Evolutionary conservation across 2,888 invertebrate species (phyloP).

Genomic region (Oscheius sp.): DNA sequence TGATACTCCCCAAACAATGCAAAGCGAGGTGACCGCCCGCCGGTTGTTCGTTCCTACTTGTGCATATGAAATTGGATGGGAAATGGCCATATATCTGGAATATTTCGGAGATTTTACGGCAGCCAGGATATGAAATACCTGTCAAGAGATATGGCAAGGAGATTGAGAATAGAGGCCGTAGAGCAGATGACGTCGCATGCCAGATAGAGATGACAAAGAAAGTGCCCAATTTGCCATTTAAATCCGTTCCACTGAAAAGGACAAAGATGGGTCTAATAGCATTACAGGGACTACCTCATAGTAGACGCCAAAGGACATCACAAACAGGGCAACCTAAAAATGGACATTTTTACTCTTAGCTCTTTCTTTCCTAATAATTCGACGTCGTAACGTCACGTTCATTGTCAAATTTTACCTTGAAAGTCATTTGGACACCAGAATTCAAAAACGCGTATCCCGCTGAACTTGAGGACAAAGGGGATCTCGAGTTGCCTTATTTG

Average conservation of each 20-base stretch:
- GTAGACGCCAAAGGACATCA: slow-evolving; percentile 99
- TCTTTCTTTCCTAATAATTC: background rate
- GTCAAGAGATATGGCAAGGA: slow-evolving; percentile 96
- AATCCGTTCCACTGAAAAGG: slow-evolving; percentile 74
- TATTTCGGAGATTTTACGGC: background rate
- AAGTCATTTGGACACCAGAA: slow-evolving; percentile 31
- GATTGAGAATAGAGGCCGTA: slow-evolving; percentile 96
- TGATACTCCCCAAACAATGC: slow-evolving; percentile 93
- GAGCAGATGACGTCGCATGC: slow-evolving; percentile 97
- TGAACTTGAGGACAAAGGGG: slow-evolving; percentile 27
- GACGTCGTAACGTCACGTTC: background rate
- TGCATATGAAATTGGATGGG: slow-evolving; percentile 71
- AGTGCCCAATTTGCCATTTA: slow-evolving; percentile 86
- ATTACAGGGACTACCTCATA: slow-evolving; percentile 83
- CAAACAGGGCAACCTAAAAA: slow-evolving; percentile 86
- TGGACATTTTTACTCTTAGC: background rate
- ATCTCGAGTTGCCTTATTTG: slow-evolving; percentile 18
- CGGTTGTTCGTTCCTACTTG: slow-evolving; percentile 67
- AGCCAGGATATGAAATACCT: slow-evolving; percentile 79
- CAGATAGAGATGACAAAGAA: slow-evolving; percentile 95
- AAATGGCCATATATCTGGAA: slow-evolving; percentile 67
- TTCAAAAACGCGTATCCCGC: slow-evolving; percentile 34
- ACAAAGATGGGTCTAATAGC: background rate
- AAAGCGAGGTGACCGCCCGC: slow-evolving; percentile 92
- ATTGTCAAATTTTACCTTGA: slow-evolving; percentile 26